phyloP scores from a whole-genome alignment of 2,888 invertebrate genomes.

The Ferrisia virgata region DNA sequence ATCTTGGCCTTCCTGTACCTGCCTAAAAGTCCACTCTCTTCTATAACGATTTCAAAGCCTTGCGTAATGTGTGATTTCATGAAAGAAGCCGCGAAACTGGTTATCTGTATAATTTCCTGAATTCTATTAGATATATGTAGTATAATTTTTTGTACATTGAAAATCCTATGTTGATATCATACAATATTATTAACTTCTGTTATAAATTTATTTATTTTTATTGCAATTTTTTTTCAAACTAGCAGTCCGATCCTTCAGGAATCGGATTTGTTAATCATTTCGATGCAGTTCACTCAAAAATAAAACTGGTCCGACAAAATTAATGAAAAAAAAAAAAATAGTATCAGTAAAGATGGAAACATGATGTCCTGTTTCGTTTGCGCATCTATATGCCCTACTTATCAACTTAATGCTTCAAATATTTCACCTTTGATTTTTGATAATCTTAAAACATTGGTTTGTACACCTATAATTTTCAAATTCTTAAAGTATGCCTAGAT shows the following conservation, averaged over 20 bases:
- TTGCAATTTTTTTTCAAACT: neutral
- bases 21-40: neutral
- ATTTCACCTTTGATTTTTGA: too few relatives aligned
- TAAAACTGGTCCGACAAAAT: neutral
- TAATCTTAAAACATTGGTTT: too few relatives aligned
- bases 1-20: slow-evolving; percentile 28
- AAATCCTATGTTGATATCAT: neutral
- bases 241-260: too few relatives aligned
- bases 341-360: too few relatives aligned
- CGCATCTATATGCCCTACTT: too few relatives aligned
- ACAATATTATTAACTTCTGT: neutral
- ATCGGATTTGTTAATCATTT: too few relatives aligned
- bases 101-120: slow-evolving; percentile 11
- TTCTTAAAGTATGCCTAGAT: too few relatives aligned
- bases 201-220: neutral
- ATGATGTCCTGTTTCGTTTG: too few relatives aligned
- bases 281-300: neutral
- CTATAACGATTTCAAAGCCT: neutral
- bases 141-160: neutral
- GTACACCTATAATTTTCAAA: too few relatives aligned
- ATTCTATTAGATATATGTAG: neutral
- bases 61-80: slow-evolving; percentile 14
- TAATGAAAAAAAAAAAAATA: too few relatives aligned
- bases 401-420: too few relatives aligned
- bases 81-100: neutral